Evolutionary conservation across 2,113 vertebrate species (phyloP).

Genomic region (Archocentrus centrarchus): DNA sequence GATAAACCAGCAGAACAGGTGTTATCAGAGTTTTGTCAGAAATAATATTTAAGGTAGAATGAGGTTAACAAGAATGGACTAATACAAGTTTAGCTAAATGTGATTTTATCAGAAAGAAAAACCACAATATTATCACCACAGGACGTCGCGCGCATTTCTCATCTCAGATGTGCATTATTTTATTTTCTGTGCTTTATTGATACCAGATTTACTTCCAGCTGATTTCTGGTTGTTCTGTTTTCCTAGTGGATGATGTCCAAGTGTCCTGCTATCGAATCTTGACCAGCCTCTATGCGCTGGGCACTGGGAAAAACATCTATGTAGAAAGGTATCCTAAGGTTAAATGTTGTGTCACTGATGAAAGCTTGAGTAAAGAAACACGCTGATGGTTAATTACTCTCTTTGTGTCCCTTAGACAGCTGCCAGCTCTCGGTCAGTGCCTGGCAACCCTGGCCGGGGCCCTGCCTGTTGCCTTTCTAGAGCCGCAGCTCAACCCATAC

Average conservation of each 20-base stretch:
- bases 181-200: background rate
- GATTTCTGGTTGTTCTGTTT: conserved; percentile 17
- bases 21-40: background rate
- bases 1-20: background rate
- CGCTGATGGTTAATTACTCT: background rate
- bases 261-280: conserved; percentile 97
- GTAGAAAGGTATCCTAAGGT: conserved; percentile 90
- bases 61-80: too few relatives aligned
- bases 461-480: conserved; percentile 96
- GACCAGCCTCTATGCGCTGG: conserved; percentile 94
- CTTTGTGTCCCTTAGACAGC: conserved; percentile 83
- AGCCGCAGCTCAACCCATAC: conserved; percentile 92
- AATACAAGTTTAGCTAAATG: too few relatives aligned
- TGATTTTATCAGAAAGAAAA: background rate
- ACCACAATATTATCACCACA: too few relatives aligned
- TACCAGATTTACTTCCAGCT: background rate
- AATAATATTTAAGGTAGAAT: too few relatives aligned
- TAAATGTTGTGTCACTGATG: background rate
- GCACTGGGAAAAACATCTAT: conserved; percentile 99
- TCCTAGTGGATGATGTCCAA: conserved; percentile 94
- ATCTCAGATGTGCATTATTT: background rate
- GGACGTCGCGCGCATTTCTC: background rate
- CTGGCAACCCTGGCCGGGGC: conserved; percentile 95
- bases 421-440: conserved; percentile 97
- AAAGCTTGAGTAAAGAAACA: background rate